Evolutionary conservation across 2,888 invertebrate species (phyloP).

Genomic region (Tanaodytes sp.): DNA sequence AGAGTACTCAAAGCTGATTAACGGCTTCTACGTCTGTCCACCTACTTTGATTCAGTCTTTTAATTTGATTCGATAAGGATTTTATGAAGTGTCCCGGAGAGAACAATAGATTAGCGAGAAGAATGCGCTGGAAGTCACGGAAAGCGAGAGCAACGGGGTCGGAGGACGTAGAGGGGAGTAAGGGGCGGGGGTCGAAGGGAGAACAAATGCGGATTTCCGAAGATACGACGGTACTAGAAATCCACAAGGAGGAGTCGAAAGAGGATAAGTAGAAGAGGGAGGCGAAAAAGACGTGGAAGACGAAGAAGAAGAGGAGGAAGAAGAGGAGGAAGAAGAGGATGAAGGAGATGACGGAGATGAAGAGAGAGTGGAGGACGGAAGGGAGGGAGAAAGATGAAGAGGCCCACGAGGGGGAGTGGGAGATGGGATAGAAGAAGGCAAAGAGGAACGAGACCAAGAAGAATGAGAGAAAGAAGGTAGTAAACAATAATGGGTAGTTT

Average conservation of each 20-base stretch:
- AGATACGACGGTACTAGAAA: too few species aligned
- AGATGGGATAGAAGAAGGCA: constrained; percentile 11
- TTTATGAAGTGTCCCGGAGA: constrained; percentile 67
- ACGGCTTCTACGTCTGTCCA: constrained; percentile 64
- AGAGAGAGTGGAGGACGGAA: too few species aligned
- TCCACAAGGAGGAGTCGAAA: too few species aligned
- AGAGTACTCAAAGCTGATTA: constrained; percentile 61
- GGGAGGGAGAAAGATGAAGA: too few species aligned
- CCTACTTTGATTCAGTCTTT: constrained; percentile 57
- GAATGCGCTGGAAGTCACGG: constrained; percentile 49
- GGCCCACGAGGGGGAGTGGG: not conserved
- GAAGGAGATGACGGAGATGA: too few species aligned
- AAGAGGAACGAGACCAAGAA: constrained; percentile 16
- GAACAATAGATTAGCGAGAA: constrained; percentile 68
- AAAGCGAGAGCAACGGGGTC: not conserved
- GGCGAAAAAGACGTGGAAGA: too few species aligned
- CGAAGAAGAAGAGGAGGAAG: too few species aligned
- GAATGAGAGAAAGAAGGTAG: constrained; percentile 53
- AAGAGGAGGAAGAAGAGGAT: not conserved
- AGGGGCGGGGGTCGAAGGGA: too few species aligned
- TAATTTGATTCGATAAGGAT: constrained; percentile 59
- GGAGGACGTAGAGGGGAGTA: too few species aligned
- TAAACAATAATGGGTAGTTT: constrained; percentile 68
- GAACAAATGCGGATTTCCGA: too few species aligned
- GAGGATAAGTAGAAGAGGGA: too few species aligned